phyloP scores from a whole-genome alignment of 2,888 invertebrate genomes.

The Polydrusus tereticollis region DNA sequence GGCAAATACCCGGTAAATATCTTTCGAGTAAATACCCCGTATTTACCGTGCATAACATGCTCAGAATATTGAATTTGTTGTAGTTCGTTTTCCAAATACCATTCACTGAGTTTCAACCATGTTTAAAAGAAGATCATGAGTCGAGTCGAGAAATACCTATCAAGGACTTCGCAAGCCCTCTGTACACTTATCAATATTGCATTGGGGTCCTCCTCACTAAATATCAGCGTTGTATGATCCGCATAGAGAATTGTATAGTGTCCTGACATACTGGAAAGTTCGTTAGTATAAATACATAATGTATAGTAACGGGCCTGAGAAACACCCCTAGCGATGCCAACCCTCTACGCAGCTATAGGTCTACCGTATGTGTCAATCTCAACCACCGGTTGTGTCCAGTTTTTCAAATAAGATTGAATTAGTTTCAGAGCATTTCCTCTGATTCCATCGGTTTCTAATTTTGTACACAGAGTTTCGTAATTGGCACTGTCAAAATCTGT shows the following conservation, averaged over 20 bases:
- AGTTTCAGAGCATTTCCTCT: constrained; percentile 1
- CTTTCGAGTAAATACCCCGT: no score
- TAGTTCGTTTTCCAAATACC: no score
- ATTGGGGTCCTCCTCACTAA: constrained; percentile 3
- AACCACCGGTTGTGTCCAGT: background rate
- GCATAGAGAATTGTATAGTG: background rate
- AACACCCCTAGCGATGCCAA: no score
- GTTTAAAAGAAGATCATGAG: no score
- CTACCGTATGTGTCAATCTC: background rate
- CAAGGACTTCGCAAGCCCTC: background rate
- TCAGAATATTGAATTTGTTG: no score
- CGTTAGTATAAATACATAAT: constrained; percentile 2
- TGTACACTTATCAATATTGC: background rate
- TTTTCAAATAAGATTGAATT: background rate
- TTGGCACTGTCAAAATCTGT: background rate
- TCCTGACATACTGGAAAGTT: background rate
- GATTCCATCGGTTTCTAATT: constrained; percentile 1
- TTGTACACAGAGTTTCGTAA: constrained; percentile 38
- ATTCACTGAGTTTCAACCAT: no score
- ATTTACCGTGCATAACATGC: no score
- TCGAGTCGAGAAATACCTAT: no score
- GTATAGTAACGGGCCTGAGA: background rate
- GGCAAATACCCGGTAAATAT: no score
- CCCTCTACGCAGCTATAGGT: background rate
- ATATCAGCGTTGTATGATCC: constrained; percentile 1